These are phyloP conservation scores for Agrypnia vestita DNA, from an alignment of 1,140 invertebrate species.

Conservation along the genomic window DNA sequence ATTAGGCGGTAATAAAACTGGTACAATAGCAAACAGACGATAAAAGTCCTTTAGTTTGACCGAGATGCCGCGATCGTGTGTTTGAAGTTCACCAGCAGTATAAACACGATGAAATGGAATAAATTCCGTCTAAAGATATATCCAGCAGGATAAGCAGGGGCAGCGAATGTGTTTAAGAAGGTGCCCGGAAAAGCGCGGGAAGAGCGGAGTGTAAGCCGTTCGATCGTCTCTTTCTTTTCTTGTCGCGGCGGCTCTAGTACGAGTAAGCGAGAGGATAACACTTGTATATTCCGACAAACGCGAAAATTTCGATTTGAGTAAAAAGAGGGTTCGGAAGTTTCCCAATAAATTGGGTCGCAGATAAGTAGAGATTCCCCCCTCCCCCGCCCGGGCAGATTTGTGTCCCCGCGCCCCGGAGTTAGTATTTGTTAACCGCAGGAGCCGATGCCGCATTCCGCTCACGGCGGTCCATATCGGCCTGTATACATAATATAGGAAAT, in stretches of 20 bases:
- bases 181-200: neutral
- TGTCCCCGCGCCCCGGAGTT: slow-evolving; percentile 25
- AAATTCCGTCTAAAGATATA: too few relatives aligned
- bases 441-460: slow-evolving; percentile 21
- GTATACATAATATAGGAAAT: slow-evolving; percentile 37
- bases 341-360: slow-evolving; percentile 32
- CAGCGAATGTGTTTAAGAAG: slow-evolving; percentile 18
- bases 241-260: neutral
- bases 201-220: neutral
- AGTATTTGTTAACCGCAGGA: slow-evolving; percentile 37
- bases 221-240: slow-evolving; percentile 9
- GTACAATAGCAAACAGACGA: too few relatives aligned
- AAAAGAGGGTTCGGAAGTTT: slow-evolving; percentile 35
- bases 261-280: neutral
- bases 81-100: too few relatives aligned
- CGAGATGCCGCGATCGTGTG: too few relatives aligned
- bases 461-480: slow-evolving; percentile 24
- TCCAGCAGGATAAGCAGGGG: neutral
- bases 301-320: slow-evolving; percentile 33
- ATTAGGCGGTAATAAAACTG: too few relatives aligned
- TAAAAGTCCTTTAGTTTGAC: too few relatives aligned
- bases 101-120: too few relatives aligned
- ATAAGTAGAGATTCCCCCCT: slow-evolving; percentile 34
- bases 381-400: neutral
- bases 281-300: slow-evolving; percentile 3